Conservation (phyloP, 1,140 invertebrate species). For the Hypothenemus hampei region DNA sequence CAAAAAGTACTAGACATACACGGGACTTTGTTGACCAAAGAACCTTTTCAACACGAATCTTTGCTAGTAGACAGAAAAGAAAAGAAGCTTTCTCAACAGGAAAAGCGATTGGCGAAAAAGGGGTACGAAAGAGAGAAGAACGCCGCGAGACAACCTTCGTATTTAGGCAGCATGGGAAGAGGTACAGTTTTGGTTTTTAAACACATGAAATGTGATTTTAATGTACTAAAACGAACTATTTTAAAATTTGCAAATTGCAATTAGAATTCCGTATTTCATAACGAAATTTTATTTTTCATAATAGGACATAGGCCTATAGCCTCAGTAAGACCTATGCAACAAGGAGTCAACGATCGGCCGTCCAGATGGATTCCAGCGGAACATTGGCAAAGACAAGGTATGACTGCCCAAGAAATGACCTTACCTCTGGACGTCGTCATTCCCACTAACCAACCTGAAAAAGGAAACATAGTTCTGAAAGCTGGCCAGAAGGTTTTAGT, state of each 20-base stretch:
- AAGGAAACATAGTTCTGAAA: constrained; percentile 80
- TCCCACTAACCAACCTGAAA: constrained; percentile 83
- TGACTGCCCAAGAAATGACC: constrained; percentile 91
- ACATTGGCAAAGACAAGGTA: constrained; percentile 85
- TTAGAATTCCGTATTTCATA: too few species aligned
- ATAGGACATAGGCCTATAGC: constrained; percentile 50
- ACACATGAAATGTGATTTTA: too few species aligned
- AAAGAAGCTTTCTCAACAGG: constrained; percentile 89
- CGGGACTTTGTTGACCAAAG: constrained; percentile 70
- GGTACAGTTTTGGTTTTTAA: too few species aligned
- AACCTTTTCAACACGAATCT: constrained; percentile 96
- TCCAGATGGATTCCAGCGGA: constrained; percentile 74
- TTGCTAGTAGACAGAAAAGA: constrained; percentile 93
- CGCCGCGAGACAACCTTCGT: constrained; percentile 62
- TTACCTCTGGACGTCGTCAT: constrained; percentile 90
- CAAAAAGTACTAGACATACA: constrained; percentile 61
- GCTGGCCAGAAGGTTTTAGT: constrained; percentile 91
- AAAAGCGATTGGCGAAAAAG: constrained; percentile 88
- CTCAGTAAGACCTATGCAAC: constrained; percentile 53
- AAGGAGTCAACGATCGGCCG: constrained; percentile 28
- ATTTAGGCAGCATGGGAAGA: constrained; percentile 53
- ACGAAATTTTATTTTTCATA: constrained; percentile 5
- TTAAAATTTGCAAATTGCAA: too few species aligned
- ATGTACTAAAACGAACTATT: too few species aligned
- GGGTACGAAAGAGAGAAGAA: constrained; percentile 94